Evolutionary conservation across 2,113 vertebrate genomes (phyloP).

Genomic region (Gopherus evgoodei): DNA sequence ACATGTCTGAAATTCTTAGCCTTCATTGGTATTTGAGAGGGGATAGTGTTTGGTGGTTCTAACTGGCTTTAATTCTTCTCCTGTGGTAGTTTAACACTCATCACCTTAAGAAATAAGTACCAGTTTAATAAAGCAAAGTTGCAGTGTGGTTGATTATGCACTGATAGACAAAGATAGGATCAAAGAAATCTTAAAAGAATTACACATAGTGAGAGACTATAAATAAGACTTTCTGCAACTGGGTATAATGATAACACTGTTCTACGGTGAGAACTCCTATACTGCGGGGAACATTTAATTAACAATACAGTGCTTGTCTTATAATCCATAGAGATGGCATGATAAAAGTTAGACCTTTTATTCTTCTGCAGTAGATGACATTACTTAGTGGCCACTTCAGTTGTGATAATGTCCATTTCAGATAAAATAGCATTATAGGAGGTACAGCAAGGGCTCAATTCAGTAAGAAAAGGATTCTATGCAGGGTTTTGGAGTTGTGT

Average conservation of each 20-base stretch:
- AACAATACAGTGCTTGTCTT: neutral
- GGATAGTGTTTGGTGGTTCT: neutral
- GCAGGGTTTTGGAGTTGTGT: no score
- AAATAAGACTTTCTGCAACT: neutral
- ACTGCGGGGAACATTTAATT: fast-evolving
- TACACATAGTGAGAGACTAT: neutral
- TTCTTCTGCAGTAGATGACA: neutral
- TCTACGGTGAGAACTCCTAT: neutral
- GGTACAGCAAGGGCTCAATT: neutral
- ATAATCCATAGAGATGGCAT: neutral
- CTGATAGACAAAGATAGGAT: neutral
- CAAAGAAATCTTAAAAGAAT: neutral
- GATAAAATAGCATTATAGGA: neutral
- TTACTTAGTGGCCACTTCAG: neutral
- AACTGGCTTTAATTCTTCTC: neutral
- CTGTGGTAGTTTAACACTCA: neutral
- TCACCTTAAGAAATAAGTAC: neutral
- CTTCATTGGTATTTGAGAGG: neutral
- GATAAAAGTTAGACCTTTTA: neutral
- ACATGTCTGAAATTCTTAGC: neutral
- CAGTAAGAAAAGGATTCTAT: neutral
- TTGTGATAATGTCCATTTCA: fast-evolving
- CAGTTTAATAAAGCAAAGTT: neutral
- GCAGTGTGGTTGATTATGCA: neutral
- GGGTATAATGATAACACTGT: fast-evolving